Percentiles rank a stretch among this genome's conserved stretches.
Evolutionary conservation across 2,113 vertebrate genomes (phyloP).

Genomic region (Agapornis roseicollis): DNA sequence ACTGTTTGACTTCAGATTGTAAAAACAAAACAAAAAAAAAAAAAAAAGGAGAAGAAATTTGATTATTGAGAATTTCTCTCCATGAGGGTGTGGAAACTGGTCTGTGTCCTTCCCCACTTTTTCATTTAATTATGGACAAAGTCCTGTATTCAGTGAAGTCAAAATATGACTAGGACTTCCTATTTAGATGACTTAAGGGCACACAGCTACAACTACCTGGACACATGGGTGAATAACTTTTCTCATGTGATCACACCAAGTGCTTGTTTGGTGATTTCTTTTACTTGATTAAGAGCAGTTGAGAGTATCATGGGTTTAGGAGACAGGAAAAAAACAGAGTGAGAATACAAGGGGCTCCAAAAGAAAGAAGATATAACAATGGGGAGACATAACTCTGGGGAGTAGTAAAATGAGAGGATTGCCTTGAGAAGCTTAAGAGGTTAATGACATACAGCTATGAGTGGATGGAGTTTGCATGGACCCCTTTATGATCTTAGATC

Average conservation of each 20-base stretch:
- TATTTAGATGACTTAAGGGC: slow-evolving; percentile 14
- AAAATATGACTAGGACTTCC: not conserved
- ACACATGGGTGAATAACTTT: not conserved
- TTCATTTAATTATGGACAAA: not conserved
- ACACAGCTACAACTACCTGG: not conserved
- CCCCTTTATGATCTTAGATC: not conserved
- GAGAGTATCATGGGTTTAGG: not conserved
- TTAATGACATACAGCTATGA: not conserved
- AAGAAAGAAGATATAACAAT: not conserved
- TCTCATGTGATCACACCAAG: not conserved
- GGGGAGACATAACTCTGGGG: too few species aligned
- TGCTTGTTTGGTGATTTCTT: not conserved
- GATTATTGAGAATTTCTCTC: not conserved
- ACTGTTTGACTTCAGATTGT: not conserved
- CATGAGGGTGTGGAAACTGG: not conserved
- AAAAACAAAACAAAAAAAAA: not conserved
- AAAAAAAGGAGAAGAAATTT: not conserved
- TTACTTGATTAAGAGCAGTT: not conserved
- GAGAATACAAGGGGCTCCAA: not conserved
- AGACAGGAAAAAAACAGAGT: not conserved
- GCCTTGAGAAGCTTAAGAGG: not conserved
- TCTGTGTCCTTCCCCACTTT: not conserved
- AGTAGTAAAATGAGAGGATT: not conserved
- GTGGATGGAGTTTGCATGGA: not conserved
- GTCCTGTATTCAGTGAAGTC: not conserved